A percentile compares a stretch with the other conserved stretches of the same genome.
Evolutionary conservation across 2,797 vertebrate genomes (phyloP).

Genomic region (Acanthurus lineatus): DNA sequence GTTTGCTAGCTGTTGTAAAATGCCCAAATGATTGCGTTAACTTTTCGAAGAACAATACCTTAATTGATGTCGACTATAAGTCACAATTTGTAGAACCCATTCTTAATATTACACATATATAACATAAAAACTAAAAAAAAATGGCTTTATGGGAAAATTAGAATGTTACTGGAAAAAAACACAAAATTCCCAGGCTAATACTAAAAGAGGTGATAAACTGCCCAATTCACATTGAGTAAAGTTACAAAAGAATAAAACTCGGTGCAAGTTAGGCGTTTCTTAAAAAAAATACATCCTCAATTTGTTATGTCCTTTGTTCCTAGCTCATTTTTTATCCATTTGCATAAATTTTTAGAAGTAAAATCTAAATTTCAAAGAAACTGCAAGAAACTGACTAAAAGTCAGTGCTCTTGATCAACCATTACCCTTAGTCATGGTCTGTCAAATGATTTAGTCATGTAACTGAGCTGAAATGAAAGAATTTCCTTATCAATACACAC

Average conservation of each 20-base stretch:
- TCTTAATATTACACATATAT: background rate
- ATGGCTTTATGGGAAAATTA: background rate
- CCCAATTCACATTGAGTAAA: background rate
- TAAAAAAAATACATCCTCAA: background rate
- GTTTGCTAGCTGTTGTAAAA: conserved; percentile 16
- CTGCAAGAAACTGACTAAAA: background rate
- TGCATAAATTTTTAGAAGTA: background rate
- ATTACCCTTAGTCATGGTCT: background rate
- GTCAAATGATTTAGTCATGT: background rate
- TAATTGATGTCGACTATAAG: background rate
- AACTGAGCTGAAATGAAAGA: conserved; percentile 8
- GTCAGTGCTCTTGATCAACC: background rate
- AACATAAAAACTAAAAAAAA: background rate
- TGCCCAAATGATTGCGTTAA: background rate
- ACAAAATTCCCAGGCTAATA: background rate
- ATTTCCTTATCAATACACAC: background rate
- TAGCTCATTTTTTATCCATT: background rate
- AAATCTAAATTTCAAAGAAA: background rate
- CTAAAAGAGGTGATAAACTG: background rate
- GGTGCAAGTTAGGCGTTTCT: background rate
- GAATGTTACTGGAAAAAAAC: background rate
- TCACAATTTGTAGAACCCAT: background rate
- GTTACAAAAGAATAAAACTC: background rate
- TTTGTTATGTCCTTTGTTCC: background rate
- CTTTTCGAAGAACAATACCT: background rate